Percentiles rank a stretch among this genome's conserved stretches.
phyloP scores from a whole-genome alignment of 2,113 vertebrate genomes.

The Acanthochromis polyacanthus region DNA sequence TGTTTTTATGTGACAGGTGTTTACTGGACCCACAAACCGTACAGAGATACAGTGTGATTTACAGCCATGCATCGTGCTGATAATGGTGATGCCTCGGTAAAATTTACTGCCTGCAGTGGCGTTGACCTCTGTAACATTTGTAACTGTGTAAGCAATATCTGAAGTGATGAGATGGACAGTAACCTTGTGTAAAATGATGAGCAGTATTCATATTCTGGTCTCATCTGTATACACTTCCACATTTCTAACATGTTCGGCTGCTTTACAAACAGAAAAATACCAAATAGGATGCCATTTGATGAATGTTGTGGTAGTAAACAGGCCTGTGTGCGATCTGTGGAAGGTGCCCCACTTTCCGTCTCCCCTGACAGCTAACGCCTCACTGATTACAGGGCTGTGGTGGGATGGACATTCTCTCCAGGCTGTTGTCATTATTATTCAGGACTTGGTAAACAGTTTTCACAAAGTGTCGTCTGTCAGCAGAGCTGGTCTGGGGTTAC shows the following conservation, averaged over 20 bases:
- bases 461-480: slow-evolving; percentile 35
- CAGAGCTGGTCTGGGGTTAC: slow-evolving; percentile 26
- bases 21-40: slow-evolving; percentile 20
- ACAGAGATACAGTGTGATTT: slow-evolving; percentile 35
- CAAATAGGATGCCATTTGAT: not conserved
- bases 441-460: slow-evolving; percentile 34
- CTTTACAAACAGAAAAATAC: slow-evolving; percentile 1
- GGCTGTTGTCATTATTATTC: slow-evolving; percentile 54
- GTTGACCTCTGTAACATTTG: too few species aligned
- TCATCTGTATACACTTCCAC: not conserved
- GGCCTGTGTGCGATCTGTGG: slow-evolving; percentile 40
- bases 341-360: slow-evolving; percentile 46
- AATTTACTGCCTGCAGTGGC: slow-evolving; percentile 14
- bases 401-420: slow-evolving; percentile 39
- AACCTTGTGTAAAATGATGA: not conserved
- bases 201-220: not conserved
- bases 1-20: slow-evolving; percentile 58
- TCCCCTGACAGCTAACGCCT: slow-evolving; percentile 39
- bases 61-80: not conserved
- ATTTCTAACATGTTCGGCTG: not conserved
- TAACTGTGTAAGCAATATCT: not conserved
- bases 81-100: slow-evolving; percentile 15
- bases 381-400: slow-evolving; percentile 39
- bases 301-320: slow-evolving; percentile 21
- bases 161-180: not conserved